phyloP scores from a whole-genome alignment of 2,113 vertebrate species.

The Poecilia latipinna region DNA sequence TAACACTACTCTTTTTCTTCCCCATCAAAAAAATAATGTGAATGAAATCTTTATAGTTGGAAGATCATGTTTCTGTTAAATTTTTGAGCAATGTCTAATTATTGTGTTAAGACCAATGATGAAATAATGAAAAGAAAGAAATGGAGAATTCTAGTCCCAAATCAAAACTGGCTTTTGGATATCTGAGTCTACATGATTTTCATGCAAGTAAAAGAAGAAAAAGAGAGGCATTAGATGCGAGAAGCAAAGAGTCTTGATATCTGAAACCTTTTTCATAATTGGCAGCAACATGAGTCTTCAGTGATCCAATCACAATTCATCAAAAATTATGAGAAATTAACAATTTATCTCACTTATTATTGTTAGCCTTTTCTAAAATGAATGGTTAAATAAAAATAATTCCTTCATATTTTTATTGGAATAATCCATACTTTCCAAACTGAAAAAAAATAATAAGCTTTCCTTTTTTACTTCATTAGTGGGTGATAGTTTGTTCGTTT shows the following conservation, averaged over 20 bases:
- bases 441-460: too few relatives aligned
- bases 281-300: not conserved
- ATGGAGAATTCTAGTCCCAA: not conserved
- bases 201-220: constrained; percentile 50
- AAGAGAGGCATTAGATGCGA: constrained; percentile 52
- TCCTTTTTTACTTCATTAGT: too few relatives aligned
- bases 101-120: not conserved
- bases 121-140: not conserved
- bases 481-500: too few relatives aligned
- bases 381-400: too few relatives aligned
- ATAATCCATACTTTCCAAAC: too few relatives aligned
- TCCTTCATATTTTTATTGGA: too few relatives aligned
- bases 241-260: constrained; percentile 16
- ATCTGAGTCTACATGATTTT: constrained; percentile 8
- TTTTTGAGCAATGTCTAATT: not conserved
- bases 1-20: constrained; percentile 61
- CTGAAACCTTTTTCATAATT: constrained; percentile 7
- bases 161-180: not conserved
- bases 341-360: not conserved
- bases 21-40: constrained; percentile 15
- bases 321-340: not conserved
- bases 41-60: not conserved
- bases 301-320: not conserved
- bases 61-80: constrained; percentile 16
- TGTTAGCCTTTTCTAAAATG: not conserved